Evolutionary conservation across 1,140 invertebrate species (phyloP).

Genomic region (Dreissena rostriformis): DNA sequence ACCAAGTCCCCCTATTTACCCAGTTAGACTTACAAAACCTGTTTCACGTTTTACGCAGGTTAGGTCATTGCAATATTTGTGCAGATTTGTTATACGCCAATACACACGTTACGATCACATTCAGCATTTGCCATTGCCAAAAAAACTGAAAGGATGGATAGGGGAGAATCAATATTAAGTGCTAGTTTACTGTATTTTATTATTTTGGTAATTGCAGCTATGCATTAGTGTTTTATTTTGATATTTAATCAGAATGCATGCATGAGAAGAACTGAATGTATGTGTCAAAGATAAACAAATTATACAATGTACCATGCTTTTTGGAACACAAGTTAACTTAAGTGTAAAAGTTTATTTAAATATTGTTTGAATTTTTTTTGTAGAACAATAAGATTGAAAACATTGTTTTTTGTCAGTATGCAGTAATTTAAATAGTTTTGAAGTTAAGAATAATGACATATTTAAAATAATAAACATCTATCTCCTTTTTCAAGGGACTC

Average conservation of each 20-base stretch:
- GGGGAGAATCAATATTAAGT: conserved; percentile 80
- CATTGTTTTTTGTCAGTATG: no score
- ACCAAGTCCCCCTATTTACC: conserved; percentile 87
- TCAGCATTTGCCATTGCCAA: conserved; percentile 87
- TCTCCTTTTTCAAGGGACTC: no score
- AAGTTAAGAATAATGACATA: no score
- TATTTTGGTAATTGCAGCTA: background rate
- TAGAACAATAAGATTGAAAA: no score
- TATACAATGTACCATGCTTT: no score
- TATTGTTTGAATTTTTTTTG: no score
- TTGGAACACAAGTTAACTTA: no score
- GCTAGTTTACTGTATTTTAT: background rate
- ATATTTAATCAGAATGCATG: background rate
- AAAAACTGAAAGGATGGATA: conserved; percentile 85
- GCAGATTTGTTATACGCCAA: conserved; percentile 89
- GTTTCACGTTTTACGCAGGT: conserved; percentile 89
- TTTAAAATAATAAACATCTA: no score
- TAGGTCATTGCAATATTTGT: conserved; percentile 88
- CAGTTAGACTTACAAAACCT: conserved; percentile 89
- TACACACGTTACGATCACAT: conserved; percentile 88
- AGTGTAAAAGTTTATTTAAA: no score
- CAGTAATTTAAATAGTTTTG: no score
- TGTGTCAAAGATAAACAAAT: no score
- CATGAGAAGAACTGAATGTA: no score
- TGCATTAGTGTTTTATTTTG: background rate